Conservation (phyloP, 2,797 vertebrate genomes). For the Poliocrania exsul region DNA sequence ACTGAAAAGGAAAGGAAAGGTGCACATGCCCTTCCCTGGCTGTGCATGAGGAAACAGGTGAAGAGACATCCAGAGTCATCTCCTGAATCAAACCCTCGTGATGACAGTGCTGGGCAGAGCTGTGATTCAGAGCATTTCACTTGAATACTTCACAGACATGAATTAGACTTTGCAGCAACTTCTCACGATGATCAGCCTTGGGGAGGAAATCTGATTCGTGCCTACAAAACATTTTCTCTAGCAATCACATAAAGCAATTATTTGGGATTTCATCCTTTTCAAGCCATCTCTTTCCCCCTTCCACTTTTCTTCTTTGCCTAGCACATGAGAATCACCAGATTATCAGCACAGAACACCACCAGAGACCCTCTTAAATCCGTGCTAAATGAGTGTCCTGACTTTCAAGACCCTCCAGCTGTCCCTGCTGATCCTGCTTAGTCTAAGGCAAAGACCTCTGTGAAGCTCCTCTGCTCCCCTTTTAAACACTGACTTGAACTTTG, state of each 20-base stretch:
- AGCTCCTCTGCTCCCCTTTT: not conserved
- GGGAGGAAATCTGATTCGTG: not conserved
- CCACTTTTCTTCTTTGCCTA: not conserved
- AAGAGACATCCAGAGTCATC: not conserved
- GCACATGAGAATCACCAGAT: not conserved
- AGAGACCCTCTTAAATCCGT: slow-evolving; percentile 19
- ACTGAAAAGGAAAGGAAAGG: not conserved
- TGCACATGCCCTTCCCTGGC: accelerated
- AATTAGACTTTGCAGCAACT: not conserved
- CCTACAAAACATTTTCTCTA: not conserved
- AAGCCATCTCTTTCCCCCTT: not conserved
- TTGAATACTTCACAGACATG: not conserved
- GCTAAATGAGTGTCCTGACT: slow-evolving; percentile 27
- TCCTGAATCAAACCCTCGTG: accelerated
- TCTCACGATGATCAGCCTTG: not conserved
- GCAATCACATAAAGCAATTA: not conserved
- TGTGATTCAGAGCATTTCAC: not conserved
- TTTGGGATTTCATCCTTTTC: slow-evolving; percentile 9
- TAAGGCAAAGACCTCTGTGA: slow-evolving; percentile 6
- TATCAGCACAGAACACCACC: slow-evolving; percentile 9
- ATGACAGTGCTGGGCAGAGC: not conserved
- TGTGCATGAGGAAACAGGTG: not conserved
- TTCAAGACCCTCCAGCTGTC: slow-evolving; percentile 38
- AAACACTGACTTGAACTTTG: not conserved
- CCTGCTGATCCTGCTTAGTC: slow-evolving; percentile 40